Evolutionary conservation across 2,888 invertebrate genomes (phyloP).

Genomic region (Periphyllus acericola): DNA sequence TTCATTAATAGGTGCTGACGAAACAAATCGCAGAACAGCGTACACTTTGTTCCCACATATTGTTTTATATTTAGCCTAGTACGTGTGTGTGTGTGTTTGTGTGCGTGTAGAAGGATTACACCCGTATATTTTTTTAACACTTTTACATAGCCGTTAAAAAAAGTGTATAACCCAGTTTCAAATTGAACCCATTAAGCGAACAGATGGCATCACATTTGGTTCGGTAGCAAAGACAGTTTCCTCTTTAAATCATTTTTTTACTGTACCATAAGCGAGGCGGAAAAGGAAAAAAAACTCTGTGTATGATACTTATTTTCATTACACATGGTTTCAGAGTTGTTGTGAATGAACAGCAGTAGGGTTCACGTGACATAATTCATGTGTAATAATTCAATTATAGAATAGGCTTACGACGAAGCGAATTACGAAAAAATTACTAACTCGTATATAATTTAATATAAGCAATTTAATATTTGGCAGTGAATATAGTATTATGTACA

Average conservation of each 20-base stretch:
- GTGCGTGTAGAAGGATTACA: constrained; percentile 24
- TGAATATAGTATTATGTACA: too few relatives aligned
- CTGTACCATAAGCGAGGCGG: neutral
- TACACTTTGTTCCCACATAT: constrained; percentile 28
- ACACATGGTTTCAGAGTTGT: constrained; percentile 17
- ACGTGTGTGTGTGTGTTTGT: too few relatives aligned
- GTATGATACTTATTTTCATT: constrained; percentile 7
- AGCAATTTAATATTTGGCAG: too few relatives aligned
- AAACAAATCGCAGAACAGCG: neutral
- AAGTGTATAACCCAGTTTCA: constrained; percentile 15
- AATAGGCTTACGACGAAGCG: neutral
- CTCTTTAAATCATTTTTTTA: constrained; percentile 58
- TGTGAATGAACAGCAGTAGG: neutral
- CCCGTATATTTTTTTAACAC: constrained; percentile 45
- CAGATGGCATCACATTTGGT: constrained; percentile 53
- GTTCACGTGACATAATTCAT: neutral
- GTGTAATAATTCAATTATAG: too few relatives aligned
- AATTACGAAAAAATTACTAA: too few relatives aligned
- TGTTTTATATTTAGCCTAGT: constrained; percentile 43
- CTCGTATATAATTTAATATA: too few relatives aligned
- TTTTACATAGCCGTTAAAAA: constrained; percentile 22
- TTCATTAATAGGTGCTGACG: too few relatives aligned
- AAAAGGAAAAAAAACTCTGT: constrained; percentile 6
- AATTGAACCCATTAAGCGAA: constrained; percentile 52
- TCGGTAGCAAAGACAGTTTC: constrained; percentile 38